phyloP scores from a whole-genome alignment of 2,888 invertebrate genomes.

The Micoletzkya japonica region DNA sequence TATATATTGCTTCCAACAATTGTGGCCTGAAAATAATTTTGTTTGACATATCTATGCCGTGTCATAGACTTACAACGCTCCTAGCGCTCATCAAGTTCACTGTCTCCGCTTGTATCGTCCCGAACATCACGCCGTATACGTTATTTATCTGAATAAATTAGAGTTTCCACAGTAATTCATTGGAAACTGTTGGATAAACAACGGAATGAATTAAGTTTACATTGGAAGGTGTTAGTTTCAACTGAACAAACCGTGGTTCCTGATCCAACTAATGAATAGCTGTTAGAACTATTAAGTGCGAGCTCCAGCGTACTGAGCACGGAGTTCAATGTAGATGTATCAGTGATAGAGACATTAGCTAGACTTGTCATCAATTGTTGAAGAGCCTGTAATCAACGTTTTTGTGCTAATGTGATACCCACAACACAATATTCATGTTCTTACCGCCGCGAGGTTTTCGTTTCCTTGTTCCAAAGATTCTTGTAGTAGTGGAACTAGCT shows the following conservation, averaged over 20 bases:
- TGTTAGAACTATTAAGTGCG: slow-evolving; percentile 25
- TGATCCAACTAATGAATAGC: slow-evolving; percentile 26
- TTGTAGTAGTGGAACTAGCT: slow-evolving; percentile 12
- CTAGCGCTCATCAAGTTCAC: slow-evolving; percentile 25
- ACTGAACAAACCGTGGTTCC: neutral
- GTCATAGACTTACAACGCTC: slow-evolving; percentile 5
- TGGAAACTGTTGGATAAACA: no score
- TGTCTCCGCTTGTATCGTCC: slow-evolving; percentile 18
- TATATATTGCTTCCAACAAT: slow-evolving; percentile 11
- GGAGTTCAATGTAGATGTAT: slow-evolving; percentile 15
- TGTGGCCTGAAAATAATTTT: slow-evolving; percentile 17
- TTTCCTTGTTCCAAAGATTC: neutral
- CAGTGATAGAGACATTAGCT: slow-evolving; percentile 19
- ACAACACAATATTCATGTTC: neutral
- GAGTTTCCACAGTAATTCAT: no score
- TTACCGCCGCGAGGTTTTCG: slow-evolving; percentile 10
- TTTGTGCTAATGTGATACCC: neutral
- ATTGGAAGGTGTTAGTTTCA: neutral
- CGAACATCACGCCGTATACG: slow-evolving; percentile 26
- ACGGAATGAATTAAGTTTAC: neutral
- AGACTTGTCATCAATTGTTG: slow-evolving; percentile 13
- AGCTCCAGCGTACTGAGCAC: slow-evolving; percentile 29
- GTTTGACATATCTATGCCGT: neutral
- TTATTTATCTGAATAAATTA: slow-evolving; percentile 7
- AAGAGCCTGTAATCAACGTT: slow-evolving; percentile 8